These are phyloP conservation scores for Notothenia rossii DNA, from an alignment of 2,113 vertebrate genomes.

Conservation along the genomic window DNA sequence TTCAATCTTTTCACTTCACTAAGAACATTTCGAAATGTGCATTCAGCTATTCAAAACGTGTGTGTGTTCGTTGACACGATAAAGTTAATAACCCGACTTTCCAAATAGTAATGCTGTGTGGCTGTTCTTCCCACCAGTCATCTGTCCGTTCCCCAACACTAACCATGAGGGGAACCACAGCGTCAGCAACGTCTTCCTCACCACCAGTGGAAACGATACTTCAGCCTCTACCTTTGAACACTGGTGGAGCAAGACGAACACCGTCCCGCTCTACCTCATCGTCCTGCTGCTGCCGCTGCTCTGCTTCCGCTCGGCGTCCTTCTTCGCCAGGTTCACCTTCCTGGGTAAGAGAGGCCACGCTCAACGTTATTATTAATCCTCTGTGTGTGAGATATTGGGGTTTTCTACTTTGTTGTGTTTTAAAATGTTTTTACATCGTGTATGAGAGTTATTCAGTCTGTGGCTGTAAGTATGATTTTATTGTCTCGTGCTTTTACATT, in stretches of 20 bases:
- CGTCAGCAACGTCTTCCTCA: not conserved
- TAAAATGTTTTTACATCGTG: no score
- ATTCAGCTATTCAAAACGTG: no score
- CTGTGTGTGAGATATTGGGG: no score
- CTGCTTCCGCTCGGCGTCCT: conserved; percentile 96
- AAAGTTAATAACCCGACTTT: not conserved
- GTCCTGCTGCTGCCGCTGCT: conserved; percentile 91
- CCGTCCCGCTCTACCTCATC: conserved; percentile 93
- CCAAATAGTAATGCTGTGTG: not conserved
- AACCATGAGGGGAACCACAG: conserved; percentile 56
- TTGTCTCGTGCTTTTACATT: no score
- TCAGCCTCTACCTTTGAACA: conserved; percentile 81
- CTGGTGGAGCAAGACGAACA: conserved; percentile 93
- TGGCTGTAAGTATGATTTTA: no score
- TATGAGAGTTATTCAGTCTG: no score
- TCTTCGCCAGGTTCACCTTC: conserved; percentile 97
- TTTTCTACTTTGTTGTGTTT: no score
- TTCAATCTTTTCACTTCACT: no score
- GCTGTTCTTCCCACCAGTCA: conserved; percentile 82
- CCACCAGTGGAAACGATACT: conserved; percentile 63
- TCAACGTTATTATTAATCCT: no score
- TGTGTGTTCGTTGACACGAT: no score
- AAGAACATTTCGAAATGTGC: no score
- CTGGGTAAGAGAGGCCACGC: conserved; percentile 83
- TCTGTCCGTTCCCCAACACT: conserved; percentile 86